A percentile compares a stretch with the other conserved stretches of the same genome.
phyloP scores from a whole-genome alignment of 2,888 invertebrate genomes.

The Dynastes hyllus region DNA sequence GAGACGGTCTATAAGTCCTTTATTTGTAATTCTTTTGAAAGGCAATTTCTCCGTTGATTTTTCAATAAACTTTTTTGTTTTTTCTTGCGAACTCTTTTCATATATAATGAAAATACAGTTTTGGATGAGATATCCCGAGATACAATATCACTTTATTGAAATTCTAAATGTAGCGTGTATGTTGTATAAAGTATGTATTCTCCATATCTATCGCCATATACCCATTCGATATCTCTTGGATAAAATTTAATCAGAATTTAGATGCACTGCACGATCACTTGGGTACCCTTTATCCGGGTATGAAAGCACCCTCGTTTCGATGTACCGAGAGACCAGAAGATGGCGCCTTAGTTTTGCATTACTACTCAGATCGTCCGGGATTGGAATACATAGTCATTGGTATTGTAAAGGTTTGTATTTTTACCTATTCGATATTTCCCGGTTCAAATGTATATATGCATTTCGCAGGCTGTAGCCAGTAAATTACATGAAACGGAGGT shows the following conservation, averaged over 20 bases:
- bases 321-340: constrained; percentile 93
- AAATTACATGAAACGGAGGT: constrained; percentile 95
- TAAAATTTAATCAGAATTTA: constrained; percentile 80
- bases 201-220: neutral
- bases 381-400: constrained; percentile 97
- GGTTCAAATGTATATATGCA: neutral
- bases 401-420: constrained; percentile 87
- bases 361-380: constrained; percentile 95
- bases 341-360: constrained; percentile 92
- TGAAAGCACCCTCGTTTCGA: constrained; percentile 96
- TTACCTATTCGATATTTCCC: constrained; percentile 18
- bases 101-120: too few relatives aligned
- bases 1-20: too few relatives aligned
- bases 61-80: too few relatives aligned
- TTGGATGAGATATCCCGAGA: too few relatives aligned
- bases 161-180: neutral
- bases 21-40: too few relatives aligned
- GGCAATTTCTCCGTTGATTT: too few relatives aligned
- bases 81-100: too few relatives aligned
- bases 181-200: neutral
- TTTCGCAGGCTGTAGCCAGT: constrained; percentile 89
- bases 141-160: too few relatives aligned
- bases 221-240: neutral
- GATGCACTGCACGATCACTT: constrained; percentile 97
- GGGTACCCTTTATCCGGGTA: constrained; percentile 94